These are phyloP conservation scores for Cotesia glomerata DNA, from an alignment of 1,140 invertebrate species.

Conservation along the genomic window DNA sequence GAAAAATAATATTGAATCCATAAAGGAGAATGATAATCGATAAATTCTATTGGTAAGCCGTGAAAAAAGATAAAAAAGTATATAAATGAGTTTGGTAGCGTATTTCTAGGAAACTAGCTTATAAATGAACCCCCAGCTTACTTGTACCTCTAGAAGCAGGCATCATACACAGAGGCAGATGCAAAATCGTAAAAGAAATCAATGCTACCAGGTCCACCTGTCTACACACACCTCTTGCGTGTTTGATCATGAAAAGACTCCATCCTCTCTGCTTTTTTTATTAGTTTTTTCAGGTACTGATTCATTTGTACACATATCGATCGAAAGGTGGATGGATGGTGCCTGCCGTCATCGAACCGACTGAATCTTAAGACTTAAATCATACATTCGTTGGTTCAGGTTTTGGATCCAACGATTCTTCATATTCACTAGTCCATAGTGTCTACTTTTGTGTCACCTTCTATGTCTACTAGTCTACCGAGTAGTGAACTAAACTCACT, in stretches of 20 bases:
- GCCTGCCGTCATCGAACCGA: not conserved
- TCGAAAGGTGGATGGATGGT: not conserved
- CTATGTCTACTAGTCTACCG: no score
- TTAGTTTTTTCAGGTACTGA: constrained; percentile 12
- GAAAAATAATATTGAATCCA: no score
- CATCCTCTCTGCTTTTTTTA: not conserved
- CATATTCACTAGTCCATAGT: no score
- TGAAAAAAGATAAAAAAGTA: not conserved
- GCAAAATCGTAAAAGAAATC: constrained; percentile 56
- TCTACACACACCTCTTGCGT: constrained; percentile 51
- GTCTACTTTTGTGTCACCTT: no score
- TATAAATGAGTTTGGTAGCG: constrained; percentile 28
- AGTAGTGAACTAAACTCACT: no score
- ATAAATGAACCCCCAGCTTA: constrained; percentile 35
- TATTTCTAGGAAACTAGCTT: constrained; percentile 51
- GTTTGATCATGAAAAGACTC: constrained; percentile 30
- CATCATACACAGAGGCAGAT: constrained; percentile 51
- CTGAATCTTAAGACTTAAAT: no score
- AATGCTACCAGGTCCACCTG: constrained; percentile 54
- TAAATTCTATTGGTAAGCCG: not conserved
- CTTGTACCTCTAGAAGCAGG: not conserved
- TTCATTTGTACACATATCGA: not conserved
- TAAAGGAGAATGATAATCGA: no score
- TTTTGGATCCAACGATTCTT: no score
- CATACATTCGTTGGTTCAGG: no score